A percentile compares a stretch with the other conserved stretches of the same genome.
phyloP scores from a whole-genome alignment of 92 coral and sea anemone species.

The Scolanthus callimorphus region DNA sequence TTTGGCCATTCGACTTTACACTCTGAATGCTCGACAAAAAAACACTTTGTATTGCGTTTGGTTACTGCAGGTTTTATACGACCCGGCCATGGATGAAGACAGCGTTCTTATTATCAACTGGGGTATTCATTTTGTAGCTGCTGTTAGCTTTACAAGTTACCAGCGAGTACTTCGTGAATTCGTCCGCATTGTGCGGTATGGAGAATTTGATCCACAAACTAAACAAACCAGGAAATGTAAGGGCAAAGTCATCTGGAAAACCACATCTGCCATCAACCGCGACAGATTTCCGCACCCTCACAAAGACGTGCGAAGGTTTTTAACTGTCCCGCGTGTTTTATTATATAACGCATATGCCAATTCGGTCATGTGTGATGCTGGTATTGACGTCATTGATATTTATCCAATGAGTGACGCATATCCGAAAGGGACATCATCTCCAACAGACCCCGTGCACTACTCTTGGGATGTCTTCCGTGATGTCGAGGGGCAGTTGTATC shows the following conservation, averaged over 20 bases:
- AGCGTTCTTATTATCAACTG: conserved; percentile 84
- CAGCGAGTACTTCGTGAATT: conserved; percentile 54
- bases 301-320: conserved; percentile 86
- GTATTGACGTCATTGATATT: conserved; percentile 82
- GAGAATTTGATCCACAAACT: conserved; percentile 16
- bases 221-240: conserved; percentile 34
- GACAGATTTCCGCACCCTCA: conserved; percentile 90
- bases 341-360: conserved; percentile 82
- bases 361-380: conserved; percentile 82
- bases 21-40: background rate
- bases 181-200: conserved; percentile 31
- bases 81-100: conserved; percentile 62
- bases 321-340: conserved; percentile 76
- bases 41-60: background rate
- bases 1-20: background rate
- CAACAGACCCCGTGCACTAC: conserved; percentile 77
- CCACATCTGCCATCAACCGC: conserved; percentile 83
- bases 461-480: conserved; percentile 53
- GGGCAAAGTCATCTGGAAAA: conserved; percentile 81
- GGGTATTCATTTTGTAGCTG: conserved; percentile 88
- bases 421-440: conserved; percentile 83
- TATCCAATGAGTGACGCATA: conserved; percentile 82
- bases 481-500: conserved; percentile 51
- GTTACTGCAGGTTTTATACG: conserved; percentile 55
- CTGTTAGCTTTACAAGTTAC: conserved; percentile 76